phyloP scores from a whole-genome alignment of 2,888 invertebrate species.

The Lamellibrachia satsuma region DNA sequence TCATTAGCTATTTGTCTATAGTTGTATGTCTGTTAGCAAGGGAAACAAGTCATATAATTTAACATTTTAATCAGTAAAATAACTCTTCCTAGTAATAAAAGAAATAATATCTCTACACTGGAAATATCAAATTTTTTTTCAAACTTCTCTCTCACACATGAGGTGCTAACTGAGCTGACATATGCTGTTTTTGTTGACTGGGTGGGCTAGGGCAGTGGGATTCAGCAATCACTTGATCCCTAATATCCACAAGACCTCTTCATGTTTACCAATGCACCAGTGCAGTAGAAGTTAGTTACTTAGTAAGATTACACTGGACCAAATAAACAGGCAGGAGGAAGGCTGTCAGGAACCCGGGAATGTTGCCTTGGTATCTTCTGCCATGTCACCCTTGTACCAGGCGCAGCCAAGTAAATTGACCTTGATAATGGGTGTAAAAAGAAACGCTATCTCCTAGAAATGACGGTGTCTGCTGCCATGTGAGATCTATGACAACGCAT shows the following conservation, averaged over 20 bases:
- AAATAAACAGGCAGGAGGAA: background rate
- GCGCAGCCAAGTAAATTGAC: background rate
- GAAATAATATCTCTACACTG: background rate
- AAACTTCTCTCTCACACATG: background rate
- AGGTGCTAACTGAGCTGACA: background rate
- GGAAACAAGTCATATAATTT: background rate
- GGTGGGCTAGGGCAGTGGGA: background rate
- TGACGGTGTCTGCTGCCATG: background rate
- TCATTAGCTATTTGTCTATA: too few relatives aligned
- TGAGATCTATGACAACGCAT: conserved; percentile 1
- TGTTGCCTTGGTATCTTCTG: background rate
- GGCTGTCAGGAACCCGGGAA: background rate
- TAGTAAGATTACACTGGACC: background rate
- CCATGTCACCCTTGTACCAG: background rate
- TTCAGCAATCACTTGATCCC: conserved; percentile 12
- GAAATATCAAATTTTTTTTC: background rate
- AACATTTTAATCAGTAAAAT: background rate
- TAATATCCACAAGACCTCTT: background rate
- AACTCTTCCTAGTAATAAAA: background rate
- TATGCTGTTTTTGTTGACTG: background rate
- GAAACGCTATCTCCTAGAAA: conserved; percentile 11
- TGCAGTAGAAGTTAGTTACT: background rate
- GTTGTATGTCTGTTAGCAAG: background rate
- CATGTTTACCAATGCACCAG: background rate
- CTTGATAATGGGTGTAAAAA: conserved; percentile 13